phyloP scores from a whole-genome alignment of 2,888 invertebrate genomes.

The Beris chalybata region DNA sequence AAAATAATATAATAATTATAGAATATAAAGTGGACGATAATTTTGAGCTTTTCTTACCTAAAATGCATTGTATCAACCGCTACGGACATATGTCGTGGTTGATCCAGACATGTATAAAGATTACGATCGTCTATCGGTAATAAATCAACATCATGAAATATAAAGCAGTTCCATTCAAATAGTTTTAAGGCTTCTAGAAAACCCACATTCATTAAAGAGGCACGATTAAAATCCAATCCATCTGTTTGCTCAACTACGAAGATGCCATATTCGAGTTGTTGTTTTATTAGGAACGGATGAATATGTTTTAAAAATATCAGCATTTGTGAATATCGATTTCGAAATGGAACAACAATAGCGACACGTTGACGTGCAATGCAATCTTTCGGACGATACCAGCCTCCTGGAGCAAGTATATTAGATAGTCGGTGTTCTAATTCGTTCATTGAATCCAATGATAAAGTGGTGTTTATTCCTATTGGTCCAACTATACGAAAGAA shows the following conservation, averaged over 20 bases:
- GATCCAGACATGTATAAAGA: constrained; percentile 86
- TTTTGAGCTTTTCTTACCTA: constrained; percentile 61
- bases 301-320: constrained; percentile 87
- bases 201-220: constrained; percentile 96
- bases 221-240: constrained; percentile 78
- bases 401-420: constrained; percentile 75
- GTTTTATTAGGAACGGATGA: constrained; percentile 88
- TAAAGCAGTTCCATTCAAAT: constrained; percentile 81
- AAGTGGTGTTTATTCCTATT: constrained; percentile 65
- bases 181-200: constrained; percentile 83
- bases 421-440: constrained; percentile 66
- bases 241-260: constrained; percentile 86
- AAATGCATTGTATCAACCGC: constrained; percentile 83
- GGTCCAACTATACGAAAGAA: constrained; percentile 63
- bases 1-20: constrained; percentile 37
- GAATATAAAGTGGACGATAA: constrained; percentile 10
- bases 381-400: constrained; percentile 76
- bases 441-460: constrained; percentile 63
- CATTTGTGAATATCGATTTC: constrained; percentile 81
- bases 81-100: constrained; percentile 92
- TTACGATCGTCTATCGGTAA: constrained; percentile 91
- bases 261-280: constrained; percentile 92
- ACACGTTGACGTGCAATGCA: constrained; percentile 75
- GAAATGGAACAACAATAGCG: constrained; percentile 92
- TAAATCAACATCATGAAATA: constrained; percentile 96